Evolutionary conservation across 2,797 vertebrate species (phyloP), one percentile per base, ranked within the genome.

Genomic region (Neosilurus mollespiculum): DNA sequence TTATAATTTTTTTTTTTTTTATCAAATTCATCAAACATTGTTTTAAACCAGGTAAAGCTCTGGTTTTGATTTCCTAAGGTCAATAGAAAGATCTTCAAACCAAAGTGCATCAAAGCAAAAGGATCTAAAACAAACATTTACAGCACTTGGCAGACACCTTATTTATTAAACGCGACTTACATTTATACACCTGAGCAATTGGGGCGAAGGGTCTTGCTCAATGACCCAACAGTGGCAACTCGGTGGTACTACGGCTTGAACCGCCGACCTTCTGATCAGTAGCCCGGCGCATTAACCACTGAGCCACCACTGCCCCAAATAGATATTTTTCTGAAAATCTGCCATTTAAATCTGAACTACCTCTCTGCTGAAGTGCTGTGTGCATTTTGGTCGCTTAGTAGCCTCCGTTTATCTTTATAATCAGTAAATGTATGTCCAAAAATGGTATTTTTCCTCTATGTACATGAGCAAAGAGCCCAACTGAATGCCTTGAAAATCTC

Each of bases 91-190:
- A 65, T n/a, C 37, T 51, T 30, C 37, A 53, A 69, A 70, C 77
- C 65, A 80, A 84, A 84, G 82, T 84, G 82, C 82, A 64, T 24
- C 18, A 37, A 30, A 71, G 59, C 49, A 66, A 79, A 66, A 53
- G 16, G 10, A 64, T 20, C 16, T 16, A 65, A 62, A 64, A 54
- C 43, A 43, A 43, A 43, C 43, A 43, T 43, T 43, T 43, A 43
- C 43, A 8, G 43, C 43, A 43, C 8, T 43, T 43, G 4, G 43
- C 43, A 43, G 43, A 43, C 43, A 4, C 8, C 43, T 8, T 43
- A 43, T 43, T 43, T 8, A 43, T 43, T 30, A 30, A 30, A 30
- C 30, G 30, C 2, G 30, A 30, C 30, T 30, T 30, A 30, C 30
- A 43, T 43, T 43, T 8, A 43, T 43, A 43, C 43, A 43, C 4